Conservation (phyloP, 1,140 invertebrate species). For the Cecropterus lyciades region DNA sequence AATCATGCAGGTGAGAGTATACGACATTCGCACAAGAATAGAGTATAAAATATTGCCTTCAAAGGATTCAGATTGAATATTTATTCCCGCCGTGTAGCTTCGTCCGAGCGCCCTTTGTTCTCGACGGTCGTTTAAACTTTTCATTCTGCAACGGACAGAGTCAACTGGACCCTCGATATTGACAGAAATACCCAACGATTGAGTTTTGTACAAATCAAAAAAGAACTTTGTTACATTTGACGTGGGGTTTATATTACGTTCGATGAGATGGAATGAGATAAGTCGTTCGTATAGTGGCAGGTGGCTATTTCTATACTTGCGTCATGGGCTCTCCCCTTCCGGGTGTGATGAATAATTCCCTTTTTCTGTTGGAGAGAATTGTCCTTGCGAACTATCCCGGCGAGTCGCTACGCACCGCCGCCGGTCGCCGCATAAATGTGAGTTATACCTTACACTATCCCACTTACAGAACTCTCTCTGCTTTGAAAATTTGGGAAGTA, state of each 20-base stretch:
- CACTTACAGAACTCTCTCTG: constrained; percentile 71
- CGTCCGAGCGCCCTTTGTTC: constrained; percentile 79
- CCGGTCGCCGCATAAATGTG: constrained; percentile 76
- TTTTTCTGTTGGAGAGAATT: constrained; percentile 79
- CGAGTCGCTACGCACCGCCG: constrained; percentile 76
- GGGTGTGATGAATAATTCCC: constrained; percentile 84
- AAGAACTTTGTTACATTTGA: constrained; percentile 39
- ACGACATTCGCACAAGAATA: constrained; percentile 68
- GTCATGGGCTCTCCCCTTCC: constrained; percentile 83
- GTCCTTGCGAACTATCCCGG: constrained; percentile 77
- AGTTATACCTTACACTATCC: constrained; percentile 77
- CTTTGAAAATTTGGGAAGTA: constrained; percentile 72
- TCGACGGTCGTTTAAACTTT: constrained; percentile 83
- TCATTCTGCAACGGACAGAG: constrained; percentile 82
- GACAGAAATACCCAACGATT: constrained; percentile 52
- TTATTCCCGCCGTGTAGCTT: constrained; percentile 72
- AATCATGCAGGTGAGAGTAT: constrained; percentile 74
- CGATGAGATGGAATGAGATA: constrained; percentile 38
- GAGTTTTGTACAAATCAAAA: constrained; percentile 16
- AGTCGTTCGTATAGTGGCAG: constrained; percentile 50
- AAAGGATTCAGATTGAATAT: constrained; percentile 83
- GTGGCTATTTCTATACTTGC: constrained; percentile 80
- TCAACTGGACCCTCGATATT: constrained; percentile 78
- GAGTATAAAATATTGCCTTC: constrained; percentile 79
- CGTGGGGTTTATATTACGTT: constrained; percentile 38